phyloP scores from a whole-genome alignment of 2,888 invertebrate genomes.

The Drosophila limbata region DNA sequence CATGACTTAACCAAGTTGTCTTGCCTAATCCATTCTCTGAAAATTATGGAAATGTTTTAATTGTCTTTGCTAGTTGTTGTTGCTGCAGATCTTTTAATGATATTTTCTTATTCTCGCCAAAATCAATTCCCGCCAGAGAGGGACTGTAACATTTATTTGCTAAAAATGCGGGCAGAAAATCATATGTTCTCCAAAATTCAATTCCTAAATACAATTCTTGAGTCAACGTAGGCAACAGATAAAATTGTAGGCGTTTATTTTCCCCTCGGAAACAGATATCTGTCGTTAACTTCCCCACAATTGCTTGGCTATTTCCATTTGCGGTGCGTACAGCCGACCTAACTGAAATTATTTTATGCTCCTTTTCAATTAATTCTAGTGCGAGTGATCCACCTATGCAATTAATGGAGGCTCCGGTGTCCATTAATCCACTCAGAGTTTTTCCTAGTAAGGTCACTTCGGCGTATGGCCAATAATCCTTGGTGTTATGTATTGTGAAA shows the following conservation, averaged over 20 bases:
- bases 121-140: neutral
- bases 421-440: too few species aligned
- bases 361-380: neutral
- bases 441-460: too few species aligned
- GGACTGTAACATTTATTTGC: neutral
- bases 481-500: too few species aligned
- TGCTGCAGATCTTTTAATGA: neutral
- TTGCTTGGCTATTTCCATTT: too few species aligned
- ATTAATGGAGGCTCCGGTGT: neutral
- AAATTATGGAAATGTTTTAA: constrained; percentile 1
- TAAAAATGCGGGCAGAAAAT: neutral
- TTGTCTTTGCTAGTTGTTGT: neutral
- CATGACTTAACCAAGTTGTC: neutral
- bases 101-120: neutral
- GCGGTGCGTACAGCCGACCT: too few species aligned
- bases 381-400: neutral
- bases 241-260: too few species aligned
- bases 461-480: too few species aligned
- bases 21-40: neutral
- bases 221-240: too few species aligned
- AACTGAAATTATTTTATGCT: neutral
- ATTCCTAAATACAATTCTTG: neutral
- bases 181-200: neutral
- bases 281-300: too few species aligned
- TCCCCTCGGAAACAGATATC: too few species aligned